Evolutionary conservation across 2,113 vertebrate genomes (phyloP).

Genomic region (Campylomormyrus numenius): DNA sequence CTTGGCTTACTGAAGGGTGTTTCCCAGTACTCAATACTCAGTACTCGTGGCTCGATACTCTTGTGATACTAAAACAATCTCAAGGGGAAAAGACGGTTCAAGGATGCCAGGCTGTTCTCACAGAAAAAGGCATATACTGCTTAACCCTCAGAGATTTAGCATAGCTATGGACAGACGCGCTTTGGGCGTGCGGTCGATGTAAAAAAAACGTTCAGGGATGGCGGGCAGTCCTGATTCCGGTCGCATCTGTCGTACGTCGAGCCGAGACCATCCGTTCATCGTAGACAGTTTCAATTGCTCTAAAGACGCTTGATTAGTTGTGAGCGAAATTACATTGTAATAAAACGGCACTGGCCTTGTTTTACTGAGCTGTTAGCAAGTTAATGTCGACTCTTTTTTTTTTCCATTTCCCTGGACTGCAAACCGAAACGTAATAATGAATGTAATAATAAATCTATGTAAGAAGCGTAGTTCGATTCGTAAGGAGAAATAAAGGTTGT

Average conservation of each 20-base stretch:
- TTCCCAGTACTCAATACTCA: background rate
- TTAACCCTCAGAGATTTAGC: background rate
- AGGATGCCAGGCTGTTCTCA: background rate
- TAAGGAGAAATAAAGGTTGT: conserved; percentile 15
- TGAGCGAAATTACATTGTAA: background rate
- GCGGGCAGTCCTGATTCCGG: background rate
- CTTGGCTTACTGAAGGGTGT: background rate
- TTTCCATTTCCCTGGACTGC: conserved; percentile 9
- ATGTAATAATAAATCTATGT: conserved; percentile 9
- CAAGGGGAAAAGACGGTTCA: background rate
- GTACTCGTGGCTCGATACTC: background rate
- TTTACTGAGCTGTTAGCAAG: background rate
- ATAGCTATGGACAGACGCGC: background rate
- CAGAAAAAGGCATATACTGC: background rate
- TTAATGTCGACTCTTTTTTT: background rate
- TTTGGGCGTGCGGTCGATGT: background rate
- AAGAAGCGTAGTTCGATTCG: conserved; percentile 1
- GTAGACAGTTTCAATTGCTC: background rate
- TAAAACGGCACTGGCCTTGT: background rate
- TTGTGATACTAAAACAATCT: background rate
- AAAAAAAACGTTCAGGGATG: background rate
- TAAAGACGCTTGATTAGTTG: background rate
- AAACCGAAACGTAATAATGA: conserved; percentile 13
- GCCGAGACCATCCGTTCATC: background rate
- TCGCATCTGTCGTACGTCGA: background rate